These are phyloP conservation scores for Fistularia tabacaria DNA, from an alignment of 2,797 vertebrate genomes.

Conservation along the genomic window DNA sequence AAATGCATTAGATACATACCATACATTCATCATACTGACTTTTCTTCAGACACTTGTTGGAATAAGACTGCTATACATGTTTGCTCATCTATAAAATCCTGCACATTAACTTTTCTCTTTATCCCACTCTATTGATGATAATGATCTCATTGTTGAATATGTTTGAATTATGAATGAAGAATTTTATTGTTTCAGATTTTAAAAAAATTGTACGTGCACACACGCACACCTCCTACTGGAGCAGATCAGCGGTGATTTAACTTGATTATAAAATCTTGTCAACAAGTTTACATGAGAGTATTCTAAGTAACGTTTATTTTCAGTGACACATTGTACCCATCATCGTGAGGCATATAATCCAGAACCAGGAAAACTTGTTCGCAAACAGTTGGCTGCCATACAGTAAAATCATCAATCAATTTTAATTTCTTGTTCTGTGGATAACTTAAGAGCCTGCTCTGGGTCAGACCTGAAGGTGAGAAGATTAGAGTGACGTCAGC, in stretches of 20 bases:
- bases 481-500: constrained; percentile 69
- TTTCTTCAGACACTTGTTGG: background rate
- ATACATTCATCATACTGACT: background rate
- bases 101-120: too few relatives aligned
- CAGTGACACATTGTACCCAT: constrained; percentile 1
- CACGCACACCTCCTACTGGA: background rate
- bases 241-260: constrained; percentile 5
- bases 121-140: too few relatives aligned
- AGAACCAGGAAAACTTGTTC: background rate
- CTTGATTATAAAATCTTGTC: constrained; percentile 11
- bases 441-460: constrained; percentile 2
- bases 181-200: too few relatives aligned
- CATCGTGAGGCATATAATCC: background rate
- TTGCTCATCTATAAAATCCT: too few relatives aligned
- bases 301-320: constrained; percentile 17
- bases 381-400: background rate
- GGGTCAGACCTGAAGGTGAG: constrained; percentile 46
- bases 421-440: constrained; percentile 1
- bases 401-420: background rate
- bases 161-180: too few relatives aligned
- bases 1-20: constrained; percentile 3
- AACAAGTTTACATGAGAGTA: constrained; percentile 2
- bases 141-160: too few relatives aligned
- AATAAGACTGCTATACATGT: too few relatives aligned
- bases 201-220: background rate